Conservation (phyloP, 2,797 vertebrate species). For the Sebastes nivosus region DNA sequence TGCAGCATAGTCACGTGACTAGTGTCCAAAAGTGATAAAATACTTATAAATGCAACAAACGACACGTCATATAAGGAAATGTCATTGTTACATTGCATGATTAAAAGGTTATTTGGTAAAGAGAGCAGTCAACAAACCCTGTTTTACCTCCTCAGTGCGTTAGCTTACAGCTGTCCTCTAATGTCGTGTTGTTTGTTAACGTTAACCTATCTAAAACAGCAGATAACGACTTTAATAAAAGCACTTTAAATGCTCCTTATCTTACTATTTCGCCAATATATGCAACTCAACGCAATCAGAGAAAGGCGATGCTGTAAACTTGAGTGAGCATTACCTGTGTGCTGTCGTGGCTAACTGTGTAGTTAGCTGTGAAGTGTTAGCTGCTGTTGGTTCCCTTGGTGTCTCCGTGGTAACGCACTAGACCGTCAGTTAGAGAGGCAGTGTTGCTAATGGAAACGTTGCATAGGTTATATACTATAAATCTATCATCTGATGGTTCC, state of each 20-base stretch:
- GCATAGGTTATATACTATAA: background rate
- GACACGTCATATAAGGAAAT: background rate
- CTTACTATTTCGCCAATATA: accelerated
- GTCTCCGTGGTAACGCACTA: no score
- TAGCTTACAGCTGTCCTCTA: conserved; percentile 1
- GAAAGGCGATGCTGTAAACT: conserved; percentile 24
- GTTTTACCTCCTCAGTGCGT: background rate
- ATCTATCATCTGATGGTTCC: background rate
- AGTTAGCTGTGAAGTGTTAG: conserved; percentile 60
- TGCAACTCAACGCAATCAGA: background rate
- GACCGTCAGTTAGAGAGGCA: background rate
- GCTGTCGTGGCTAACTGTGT: conserved; percentile 61
- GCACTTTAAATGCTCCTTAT: background rate
- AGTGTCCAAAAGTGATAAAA: background rate
- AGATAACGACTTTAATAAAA: background rate
- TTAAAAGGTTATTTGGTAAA: no score
- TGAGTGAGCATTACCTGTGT: conserved; percentile 62
- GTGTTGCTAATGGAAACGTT: conserved; percentile 1
- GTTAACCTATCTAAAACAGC: background rate
- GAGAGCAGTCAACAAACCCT: background rate
- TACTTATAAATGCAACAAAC: background rate
- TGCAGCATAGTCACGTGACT: conserved; percentile 54
- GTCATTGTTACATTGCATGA: accelerated
- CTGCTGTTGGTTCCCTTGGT: conserved; percentile 5
- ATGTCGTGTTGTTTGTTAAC: conserved; percentile 37